These are phyloP conservation scores for Labeo rohita DNA, from an alignment of 2,113 vertebrate species.

Conservation along the genomic window DNA sequence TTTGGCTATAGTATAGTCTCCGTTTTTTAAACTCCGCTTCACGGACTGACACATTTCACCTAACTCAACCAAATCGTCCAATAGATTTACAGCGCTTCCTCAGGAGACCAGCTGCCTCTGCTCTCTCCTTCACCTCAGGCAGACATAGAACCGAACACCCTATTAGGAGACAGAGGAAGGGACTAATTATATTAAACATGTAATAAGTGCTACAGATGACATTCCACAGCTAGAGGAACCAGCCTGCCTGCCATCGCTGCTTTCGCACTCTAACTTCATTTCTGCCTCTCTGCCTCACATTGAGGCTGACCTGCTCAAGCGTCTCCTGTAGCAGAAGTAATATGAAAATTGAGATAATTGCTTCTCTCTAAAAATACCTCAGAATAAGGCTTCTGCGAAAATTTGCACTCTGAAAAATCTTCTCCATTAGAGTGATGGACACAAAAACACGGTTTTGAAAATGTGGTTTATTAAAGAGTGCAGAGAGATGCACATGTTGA, in stretches of 20 bases:
- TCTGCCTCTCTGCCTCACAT: conserved; percentile 30
- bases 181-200: conserved; percentile 34
- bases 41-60: not conserved
- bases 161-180: conserved; percentile 14
- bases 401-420: conserved; percentile 40
- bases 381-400: conserved; percentile 55
- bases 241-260: not conserved
- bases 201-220: conserved; percentile 16
- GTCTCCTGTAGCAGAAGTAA: conserved; percentile 58
- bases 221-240: not conserved
- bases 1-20: not conserved
- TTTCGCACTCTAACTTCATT: conserved; percentile 16
- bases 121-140: not conserved
- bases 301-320: conserved; percentile 47
- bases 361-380: conserved; percentile 72
- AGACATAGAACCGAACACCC: conserved; percentile 15
- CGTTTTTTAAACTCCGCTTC: not conserved
- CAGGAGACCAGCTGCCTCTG: conserved; percentile 3
- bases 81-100: not conserved
- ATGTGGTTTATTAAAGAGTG: not conserved
- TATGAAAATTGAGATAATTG: conserved; percentile 67
- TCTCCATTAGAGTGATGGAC: conserved; percentile 18
- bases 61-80: not conserved
- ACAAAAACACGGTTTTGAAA: not conserved
- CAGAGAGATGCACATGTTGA: conserved; percentile 45